Base-by-base conservation (phyloP, 2,888 invertebrate genomes). In the Phasia obesa region DNA sequence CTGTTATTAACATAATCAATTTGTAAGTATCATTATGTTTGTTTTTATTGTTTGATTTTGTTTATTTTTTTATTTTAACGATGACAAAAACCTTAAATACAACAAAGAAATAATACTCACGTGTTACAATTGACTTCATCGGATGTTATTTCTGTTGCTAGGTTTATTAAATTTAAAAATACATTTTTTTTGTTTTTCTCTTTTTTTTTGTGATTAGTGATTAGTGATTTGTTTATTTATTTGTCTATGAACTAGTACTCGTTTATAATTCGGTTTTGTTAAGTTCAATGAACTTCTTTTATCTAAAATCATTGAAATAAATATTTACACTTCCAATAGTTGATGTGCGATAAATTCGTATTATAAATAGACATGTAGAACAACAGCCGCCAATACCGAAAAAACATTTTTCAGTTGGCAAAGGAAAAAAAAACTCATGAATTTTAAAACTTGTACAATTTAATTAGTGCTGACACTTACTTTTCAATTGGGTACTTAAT, bases 281-380 rank as follows among this genome's bases (percentile, higher is more conserved):
- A 35, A 59, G 70, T 59, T 59, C 47, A 31, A 13, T 71, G 49
- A 55, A 69, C 67, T 53, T 55, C 4, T 53, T 55, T 53, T 21
- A 3, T 35, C 5, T 23, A 23, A 25, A 53, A 7, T 55, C 25
- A 19, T 55, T 55, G n/a, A 51, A 65, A 65, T 44, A 23, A 51
- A 38, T 51, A n/a, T 35, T n/a, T 65, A 23, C 4, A 19, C 4
- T 38, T 53, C 15, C 19, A 2, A 42, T 11, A 11, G 11, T 62
- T n/a, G 17, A 19, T 31, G 47, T 49, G 21, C 21, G 19, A n/a
- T n/a, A n/a, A n/a, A n/a, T n/a, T n/a, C n/a, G n/a, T n/a, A n/a
- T n/a, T n/a, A n/a, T n/a, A n/a, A n/a, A n/a, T n/a, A n/a, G n/a
- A n/a, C n/a, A n/a, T n/a, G n/a, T n/a, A n/a, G n/a, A n/a, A n/a